Base-by-base conservation (phyloP, 1,140 invertebrate species). In the Sycophila sp. region DNA sequence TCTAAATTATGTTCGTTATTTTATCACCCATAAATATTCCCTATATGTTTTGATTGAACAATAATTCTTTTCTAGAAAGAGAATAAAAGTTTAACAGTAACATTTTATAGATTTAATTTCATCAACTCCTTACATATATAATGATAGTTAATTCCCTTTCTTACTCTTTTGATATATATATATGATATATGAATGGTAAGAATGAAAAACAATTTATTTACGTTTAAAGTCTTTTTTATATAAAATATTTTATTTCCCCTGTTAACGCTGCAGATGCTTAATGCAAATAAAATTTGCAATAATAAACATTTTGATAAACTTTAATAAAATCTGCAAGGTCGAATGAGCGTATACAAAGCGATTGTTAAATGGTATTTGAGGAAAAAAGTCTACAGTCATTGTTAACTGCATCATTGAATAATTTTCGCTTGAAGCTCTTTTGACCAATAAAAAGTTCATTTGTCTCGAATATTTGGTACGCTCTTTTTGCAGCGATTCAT, bases 161-260 rank as follows among this genome's bases (percentile, higher is more conserved):
- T 15, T 42, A 42, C 13, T 15, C 40, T n/a, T n/a, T n/a, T n/a
- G n/a, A 4, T 45, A 22, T 10, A 45, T 7, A 45, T 47, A 8
- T 17, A 3, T 22, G 15, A 17, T 47, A 55, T n/a, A 34, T 32
- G 1, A 30, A 55, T n/a, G 17, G 1, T 42, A 55, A 11, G 11
- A 10, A 19, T 8, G 19, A 55, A 55, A 28, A n/a, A 17, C 30
- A 55, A 1, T 51, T 22, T 30, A 34, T 42, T 42, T 42, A 15
- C n/a, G 5, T 42, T 8, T 42, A 15, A 42, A 15, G 40, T n/a
- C 4, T 26, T 55, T 11, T 17, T 7, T 55, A 32, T 32, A 55
- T 30, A 55, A 55, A 55, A 55, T n/a, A 55, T 55, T 55, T n/a
- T 28, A 34, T 32, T 26, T n/a, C 22, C n/a, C n/a, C n/a, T n/a